phyloP scores from a whole-genome alignment of 1,140 invertebrate genomes.

The Gryllus bimaculatus region DNA sequence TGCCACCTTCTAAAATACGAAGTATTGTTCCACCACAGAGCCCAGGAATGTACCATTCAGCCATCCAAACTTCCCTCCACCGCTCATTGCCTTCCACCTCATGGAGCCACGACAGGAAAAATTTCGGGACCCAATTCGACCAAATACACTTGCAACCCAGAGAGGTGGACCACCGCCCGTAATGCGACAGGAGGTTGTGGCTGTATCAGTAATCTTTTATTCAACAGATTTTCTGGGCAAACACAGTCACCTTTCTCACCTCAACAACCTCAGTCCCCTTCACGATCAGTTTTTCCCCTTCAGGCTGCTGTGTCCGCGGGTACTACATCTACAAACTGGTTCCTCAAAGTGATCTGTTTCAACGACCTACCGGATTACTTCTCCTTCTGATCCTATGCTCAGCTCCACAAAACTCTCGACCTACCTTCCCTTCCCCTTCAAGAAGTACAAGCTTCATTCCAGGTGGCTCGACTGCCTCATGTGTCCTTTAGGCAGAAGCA shows the following conservation, averaged over 20 bases:
- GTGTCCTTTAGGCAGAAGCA: conserved; percentile 8
- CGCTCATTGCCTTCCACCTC: conserved; percentile 29
- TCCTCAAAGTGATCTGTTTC: conserved; percentile 24
- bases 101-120: conserved; percentile 25
- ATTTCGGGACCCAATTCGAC: conserved; percentile 20
- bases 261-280: conserved; percentile 37
- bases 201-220: conserved; percentile 23
- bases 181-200: conserved; percentile 8
- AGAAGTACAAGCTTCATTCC: not conserved
- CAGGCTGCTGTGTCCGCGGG: conserved; percentile 8
- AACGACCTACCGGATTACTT: conserved; percentile 29
- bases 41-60: conserved; percentile 32
- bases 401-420: conserved; percentile 41
- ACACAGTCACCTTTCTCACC: conserved; percentile 40
- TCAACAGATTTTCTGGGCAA: conserved; percentile 37
- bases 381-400: conserved; percentile 35
- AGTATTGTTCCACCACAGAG: conserved; percentile 34
- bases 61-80: conserved; percentile 31
- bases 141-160: conserved; percentile 7
- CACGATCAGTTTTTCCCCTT: conserved; percentile 37
- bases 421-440: not conserved
- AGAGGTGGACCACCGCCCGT: not conserved
- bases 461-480: not conserved
- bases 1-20: conserved; percentile 39
- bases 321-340: conserved; percentile 12